phyloP scores from a whole-genome alignment of 2,888 invertebrate genomes.

The Brachycybe producta region DNA sequence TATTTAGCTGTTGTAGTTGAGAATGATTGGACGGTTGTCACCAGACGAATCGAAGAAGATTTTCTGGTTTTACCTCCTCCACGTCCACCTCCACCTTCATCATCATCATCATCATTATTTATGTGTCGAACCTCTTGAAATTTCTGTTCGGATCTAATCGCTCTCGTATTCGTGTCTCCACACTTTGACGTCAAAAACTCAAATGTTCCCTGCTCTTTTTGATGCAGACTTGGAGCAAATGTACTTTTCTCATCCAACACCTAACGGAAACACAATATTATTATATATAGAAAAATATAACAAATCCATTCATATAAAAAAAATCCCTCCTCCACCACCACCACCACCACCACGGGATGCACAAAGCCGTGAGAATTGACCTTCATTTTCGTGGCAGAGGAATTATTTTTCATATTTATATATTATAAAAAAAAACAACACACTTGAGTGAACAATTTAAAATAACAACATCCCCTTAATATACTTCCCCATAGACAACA shows the following conservation, averaged over 20 bases:
- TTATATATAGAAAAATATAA: too few species aligned
- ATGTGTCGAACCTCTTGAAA: not conserved
- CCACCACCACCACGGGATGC: too few species aligned
- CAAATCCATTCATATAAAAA: too few species aligned
- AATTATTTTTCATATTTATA: too few species aligned
- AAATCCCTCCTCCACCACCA: too few species aligned
- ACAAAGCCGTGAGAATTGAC: not conserved
- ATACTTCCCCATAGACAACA: too few species aligned
- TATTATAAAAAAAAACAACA: too few species aligned
- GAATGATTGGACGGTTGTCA: not conserved
- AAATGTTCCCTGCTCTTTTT: not conserved
- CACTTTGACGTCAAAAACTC: not conserved
- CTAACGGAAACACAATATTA: not conserved
- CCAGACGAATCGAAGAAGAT: not conserved
- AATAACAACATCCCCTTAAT: too few species aligned
- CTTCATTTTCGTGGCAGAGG: too few species aligned
- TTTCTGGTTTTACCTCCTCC: not conserved
- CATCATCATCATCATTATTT: too few species aligned
- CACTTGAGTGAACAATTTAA: too few species aligned
- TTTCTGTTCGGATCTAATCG: not conserved
- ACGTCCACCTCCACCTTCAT: too few species aligned
- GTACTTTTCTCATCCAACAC: not conserved
- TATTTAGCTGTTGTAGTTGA: not conserved
- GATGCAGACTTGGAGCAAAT: not conserved
- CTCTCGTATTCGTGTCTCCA: not conserved